Base-by-base conservation (phyloP, 2,113 vertebrate species). In the Oxygymnocypris stewartii region DNA sequence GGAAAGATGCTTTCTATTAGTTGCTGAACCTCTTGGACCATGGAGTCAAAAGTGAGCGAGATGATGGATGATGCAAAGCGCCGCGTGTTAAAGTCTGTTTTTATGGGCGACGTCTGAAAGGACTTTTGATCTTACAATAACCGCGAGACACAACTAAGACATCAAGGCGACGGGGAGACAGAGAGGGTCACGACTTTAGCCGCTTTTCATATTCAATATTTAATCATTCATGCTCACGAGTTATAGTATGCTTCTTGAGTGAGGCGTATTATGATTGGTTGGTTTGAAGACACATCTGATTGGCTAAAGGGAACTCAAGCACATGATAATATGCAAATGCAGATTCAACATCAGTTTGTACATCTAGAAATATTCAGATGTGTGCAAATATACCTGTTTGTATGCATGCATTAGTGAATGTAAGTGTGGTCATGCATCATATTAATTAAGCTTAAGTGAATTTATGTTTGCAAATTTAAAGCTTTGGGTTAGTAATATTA, bases 1-100 rank as follows among this genome's bases (percentile, higher is more conserved):
- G 18, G 42, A 79, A 82, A 57, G 83, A 81, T 74, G 54, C 51
- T 51, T 88, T 85, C 31, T 84, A 80, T 81, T 84, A 88, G 85
- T 82, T 85, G 67, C 6, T 12, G 73, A 79, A 85, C 65, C 69
- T 73, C 44, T 65, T 75, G 83, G 78, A 88, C 77, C 83, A 16
- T 69, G 35, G 79, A 85, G 67, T 81, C 44, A 63, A 51, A 67
- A 65, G 78, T 85, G 77, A 37, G 69, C 31, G 23, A 37, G 23
- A 79, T 80, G 67, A 85, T 80, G 59, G 67, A 84, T 75, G 75
- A 84, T 40, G 35, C 74, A 77, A 69, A 49, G 40, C 69, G 12
- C 61, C 1, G 23, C 11, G 2, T 23, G 18, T 23, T 25, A 3
- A 44, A 79, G 8, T 42, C 44, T 47, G 51, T 79, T 54, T 44